Base-by-base conservation (phyloP, 2,113 vertebrate species). In the Laticauda laticaudata region DNA sequence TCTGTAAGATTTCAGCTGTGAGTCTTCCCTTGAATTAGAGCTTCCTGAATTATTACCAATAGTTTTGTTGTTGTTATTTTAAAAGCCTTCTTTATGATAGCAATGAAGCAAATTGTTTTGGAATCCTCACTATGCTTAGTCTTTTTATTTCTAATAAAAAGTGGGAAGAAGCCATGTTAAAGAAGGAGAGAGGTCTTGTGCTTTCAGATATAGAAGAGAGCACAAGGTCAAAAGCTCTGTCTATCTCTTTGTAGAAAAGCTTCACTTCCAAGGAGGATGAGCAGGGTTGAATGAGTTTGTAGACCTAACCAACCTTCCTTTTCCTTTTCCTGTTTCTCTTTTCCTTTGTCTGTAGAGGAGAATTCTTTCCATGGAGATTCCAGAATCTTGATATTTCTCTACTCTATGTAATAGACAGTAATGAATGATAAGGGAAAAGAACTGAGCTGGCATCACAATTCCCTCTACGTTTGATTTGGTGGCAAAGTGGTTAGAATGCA, bases 1-100 rank as follows among this genome's bases (percentile, higher is more conserved):
- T 59, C 93, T 95, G 48, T 20, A 34, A 94, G 51, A 95, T 97
- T 93, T 91, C 39, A 92, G 91, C 92, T 96, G 53, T 85, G 89
- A 91, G 51, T 0, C 26, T 94, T 75, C 56, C 91, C 92, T 34
- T 39, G 56, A 57, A 64, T 87, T 94, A 91, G 59, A 93, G 88
- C 1, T 0, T 20, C 26, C 56, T 0, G 2, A 95, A 90, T 18
- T 2, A 89, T 95, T 94, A 0, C 1, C 57, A 57, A 91, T 48
- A 51, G 6, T 81, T 43, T 81, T 81, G 15, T 81, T 43, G 34
- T 39, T 21, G 69, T 43, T 81, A 43, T 81, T 81, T 81, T 81
- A 91, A 90, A 93, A 55, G 14, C 34, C 92, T 0, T 51, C 89
- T 93, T 95, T 51, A 6, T 75, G 4, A 57, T 2, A 54, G 24